Percentiles rank a stretch among this genome's conserved stretches.
These are phyloP conservation scores for Nothura maculosa DNA, from an alignment of 2,797 vertebrate species.

Conservation along the genomic window DNA sequence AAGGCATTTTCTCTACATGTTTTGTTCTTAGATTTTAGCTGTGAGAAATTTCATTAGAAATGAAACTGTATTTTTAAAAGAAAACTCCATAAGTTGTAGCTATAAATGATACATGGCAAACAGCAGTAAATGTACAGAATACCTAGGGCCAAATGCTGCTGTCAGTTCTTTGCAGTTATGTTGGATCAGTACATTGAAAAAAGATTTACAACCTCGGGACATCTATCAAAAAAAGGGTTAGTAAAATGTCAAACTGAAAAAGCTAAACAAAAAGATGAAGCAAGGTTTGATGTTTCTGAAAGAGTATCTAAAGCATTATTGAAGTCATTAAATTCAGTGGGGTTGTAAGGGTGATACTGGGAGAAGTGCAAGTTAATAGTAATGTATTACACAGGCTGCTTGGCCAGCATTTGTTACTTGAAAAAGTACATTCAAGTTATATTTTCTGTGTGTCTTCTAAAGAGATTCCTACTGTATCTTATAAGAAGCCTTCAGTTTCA, in stretches of 20 bases:
- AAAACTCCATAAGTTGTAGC: background rate
- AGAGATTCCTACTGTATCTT: background rate
- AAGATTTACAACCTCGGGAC: background rate
- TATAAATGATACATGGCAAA: background rate
- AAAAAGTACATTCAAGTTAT: background rate
- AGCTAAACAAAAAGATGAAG: conserved; percentile 42
- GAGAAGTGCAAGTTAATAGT: background rate
- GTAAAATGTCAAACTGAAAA: conserved; percentile 43
- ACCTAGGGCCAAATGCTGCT: background rate
- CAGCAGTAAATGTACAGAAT: background rate
- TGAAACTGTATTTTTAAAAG: background rate
- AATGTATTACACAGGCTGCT: background rate
- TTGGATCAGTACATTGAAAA: background rate
- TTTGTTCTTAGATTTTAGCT: background rate
- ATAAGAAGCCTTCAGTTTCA: background rate
- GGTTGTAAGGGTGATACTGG: background rate
- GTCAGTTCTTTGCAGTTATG: background rate
- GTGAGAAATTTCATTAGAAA: background rate
- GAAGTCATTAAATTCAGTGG: background rate
- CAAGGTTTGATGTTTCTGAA: conserved; percentile 43
- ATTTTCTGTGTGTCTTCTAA: background rate
- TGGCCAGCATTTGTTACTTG: background rate
- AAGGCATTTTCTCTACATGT: background rate
- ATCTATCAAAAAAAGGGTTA: conserved; percentile 10
- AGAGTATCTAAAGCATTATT: conserved; percentile 1